phyloP scores from a whole-genome alignment of 2,888 invertebrate genomes.

The Eulithis testata region DNA sequence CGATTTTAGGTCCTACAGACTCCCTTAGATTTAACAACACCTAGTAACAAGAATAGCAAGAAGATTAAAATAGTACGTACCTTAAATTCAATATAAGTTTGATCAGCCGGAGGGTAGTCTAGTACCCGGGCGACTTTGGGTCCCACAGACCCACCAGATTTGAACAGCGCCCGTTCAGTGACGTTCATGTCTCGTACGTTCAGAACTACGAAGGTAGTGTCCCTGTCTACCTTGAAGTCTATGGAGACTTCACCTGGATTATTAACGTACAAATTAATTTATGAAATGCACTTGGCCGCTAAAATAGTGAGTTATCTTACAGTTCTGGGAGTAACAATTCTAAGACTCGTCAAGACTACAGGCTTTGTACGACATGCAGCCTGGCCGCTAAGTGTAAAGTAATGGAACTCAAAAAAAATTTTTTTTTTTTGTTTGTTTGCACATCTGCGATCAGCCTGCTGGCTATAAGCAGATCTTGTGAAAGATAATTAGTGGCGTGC shows the following conservation, averaged over 20 bases:
- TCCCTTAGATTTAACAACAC: no score
- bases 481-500: no score
- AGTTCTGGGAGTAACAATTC: no score
- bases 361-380: no score
- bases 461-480: no score
- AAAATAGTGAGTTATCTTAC: no score
- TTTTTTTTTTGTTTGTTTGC: no score
- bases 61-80: background rate
- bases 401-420: no score
- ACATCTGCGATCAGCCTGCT: no score
- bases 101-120: constrained; percentile 93
- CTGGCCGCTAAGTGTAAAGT: no score
- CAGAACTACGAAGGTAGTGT: constrained; percentile 92
- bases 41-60: no score
- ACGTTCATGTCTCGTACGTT: constrained; percentile 95
- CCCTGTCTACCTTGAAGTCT: constrained; percentile 92
- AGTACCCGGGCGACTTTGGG: constrained; percentile 89
- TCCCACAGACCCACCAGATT: constrained; percentile 84
- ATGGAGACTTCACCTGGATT: constrained; percentile 91
- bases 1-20: constrained; percentile 88
- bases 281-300: background rate
- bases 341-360: no score
- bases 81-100: constrained; percentile 92
- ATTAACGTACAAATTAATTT: background rate
- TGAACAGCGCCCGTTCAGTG: constrained; percentile 88